Percentiles rank a stretch among this genome's conserved stretches.
These are phyloP conservation scores for Cactoblastis cactorum DNA, from an alignment of 2,888 invertebrate species.

Conservation along the genomic window DNA sequence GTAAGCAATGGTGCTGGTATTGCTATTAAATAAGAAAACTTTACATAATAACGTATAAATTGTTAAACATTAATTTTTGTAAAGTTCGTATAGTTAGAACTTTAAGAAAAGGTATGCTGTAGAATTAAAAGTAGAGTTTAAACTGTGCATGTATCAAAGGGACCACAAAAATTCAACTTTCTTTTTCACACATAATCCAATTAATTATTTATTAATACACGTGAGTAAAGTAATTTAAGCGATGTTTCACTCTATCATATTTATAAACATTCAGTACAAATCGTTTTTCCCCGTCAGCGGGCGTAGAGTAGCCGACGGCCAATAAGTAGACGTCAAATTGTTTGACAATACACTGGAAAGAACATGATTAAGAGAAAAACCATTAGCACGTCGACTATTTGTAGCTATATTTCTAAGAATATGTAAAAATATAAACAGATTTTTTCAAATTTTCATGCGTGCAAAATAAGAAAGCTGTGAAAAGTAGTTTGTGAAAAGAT, in stretches of 20 bases:
- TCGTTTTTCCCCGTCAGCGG: not conserved
- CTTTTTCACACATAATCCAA: not conserved
- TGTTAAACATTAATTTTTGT: not conserved
- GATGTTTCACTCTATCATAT: not conserved
- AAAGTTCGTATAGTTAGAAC: too few species aligned
- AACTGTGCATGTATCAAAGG: not conserved
- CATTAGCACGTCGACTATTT: not conserved
- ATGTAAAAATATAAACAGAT: not conserved
- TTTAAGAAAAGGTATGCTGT: too few species aligned
- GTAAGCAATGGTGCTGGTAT: not conserved
- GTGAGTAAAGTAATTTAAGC: not conserved
- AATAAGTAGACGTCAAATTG: constrained; percentile 7
- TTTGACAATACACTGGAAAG: constrained; percentile 5
- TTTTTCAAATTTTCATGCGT: too few species aligned
- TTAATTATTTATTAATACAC: not conserved
- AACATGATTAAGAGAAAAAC: constrained; percentile 8
- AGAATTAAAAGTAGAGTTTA: too few species aligned
- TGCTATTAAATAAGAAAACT: too few species aligned
- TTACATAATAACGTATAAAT: too few species aligned
- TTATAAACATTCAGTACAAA: constrained; percentile 7
- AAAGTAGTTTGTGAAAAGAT: too few species aligned
- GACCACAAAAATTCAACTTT: not conserved
- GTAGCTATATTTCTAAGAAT: not conserved
- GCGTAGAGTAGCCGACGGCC: not conserved
- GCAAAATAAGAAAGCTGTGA: too few species aligned